Evolutionary conservation across 2,797 vertebrate species (phyloP).

Genomic region (Chromobotia macracanthus): DNA sequence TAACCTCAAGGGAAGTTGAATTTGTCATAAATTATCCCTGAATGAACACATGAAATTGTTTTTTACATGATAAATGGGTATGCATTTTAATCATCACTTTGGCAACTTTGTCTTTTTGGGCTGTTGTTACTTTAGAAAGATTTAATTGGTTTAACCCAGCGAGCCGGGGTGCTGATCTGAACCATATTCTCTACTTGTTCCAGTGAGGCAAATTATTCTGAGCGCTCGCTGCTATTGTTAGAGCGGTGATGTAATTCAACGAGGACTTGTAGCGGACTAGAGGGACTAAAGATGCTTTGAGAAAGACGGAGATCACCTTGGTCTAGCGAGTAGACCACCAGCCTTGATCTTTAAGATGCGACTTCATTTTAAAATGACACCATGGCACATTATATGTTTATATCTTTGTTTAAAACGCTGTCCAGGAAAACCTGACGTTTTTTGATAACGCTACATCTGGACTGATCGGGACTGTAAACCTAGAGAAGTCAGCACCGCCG

Average conservation of each 20-base stretch:
- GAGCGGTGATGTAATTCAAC: constrained; percentile 50
- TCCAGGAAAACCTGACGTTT: too few species aligned
- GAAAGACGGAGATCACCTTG: too few species aligned
- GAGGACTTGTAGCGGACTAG: constrained; percentile 13
- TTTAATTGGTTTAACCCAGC: constrained; percentile 39
- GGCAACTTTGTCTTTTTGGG: constrained; percentile 19
- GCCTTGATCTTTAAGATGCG: not conserved
- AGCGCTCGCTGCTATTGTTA: constrained; percentile 45
- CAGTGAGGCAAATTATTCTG: not conserved
- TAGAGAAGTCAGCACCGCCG: constrained; percentile 52
- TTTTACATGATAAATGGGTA: not conserved
- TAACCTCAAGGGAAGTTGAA: not conserved
- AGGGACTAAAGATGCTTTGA: not conserved
- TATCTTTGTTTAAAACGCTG: too few species aligned
- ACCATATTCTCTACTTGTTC: not conserved
- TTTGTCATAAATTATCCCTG: not conserved
- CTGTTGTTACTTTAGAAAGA: constrained; percentile 16
- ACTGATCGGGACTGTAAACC: constrained; percentile 7
- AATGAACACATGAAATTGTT: not conserved
- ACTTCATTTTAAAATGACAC: not conserved
- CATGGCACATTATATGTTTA: not conserved
- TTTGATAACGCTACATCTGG: too few species aligned
- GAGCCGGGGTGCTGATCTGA: constrained; percentile 25
- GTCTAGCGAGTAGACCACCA: not conserved
- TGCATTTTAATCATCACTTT: constrained; percentile 13